phyloP scores from a whole-genome alignment of 2,797 vertebrate genomes.

The Silurus lanzhouensis region DNA sequence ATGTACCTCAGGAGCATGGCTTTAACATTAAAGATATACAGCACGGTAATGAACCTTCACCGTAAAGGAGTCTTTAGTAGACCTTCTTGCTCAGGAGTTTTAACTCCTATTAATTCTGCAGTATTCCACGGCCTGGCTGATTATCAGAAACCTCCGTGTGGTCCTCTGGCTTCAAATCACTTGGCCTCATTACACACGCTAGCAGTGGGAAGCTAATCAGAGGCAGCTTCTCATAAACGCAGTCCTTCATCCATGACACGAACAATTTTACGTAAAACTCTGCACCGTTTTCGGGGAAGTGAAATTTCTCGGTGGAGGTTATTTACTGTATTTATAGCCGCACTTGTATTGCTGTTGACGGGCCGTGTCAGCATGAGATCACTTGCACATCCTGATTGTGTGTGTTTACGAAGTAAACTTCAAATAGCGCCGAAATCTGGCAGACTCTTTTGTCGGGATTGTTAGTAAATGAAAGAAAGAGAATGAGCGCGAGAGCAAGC shows the following conservation, averaged over 20 bases:
- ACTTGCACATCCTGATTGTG: neutral
- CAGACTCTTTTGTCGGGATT: conserved; percentile 21
- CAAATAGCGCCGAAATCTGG: conserved; percentile 21
- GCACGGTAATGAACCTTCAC: neutral
- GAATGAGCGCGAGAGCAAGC: conserved; percentile 49
- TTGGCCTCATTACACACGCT: conserved; percentile 33
- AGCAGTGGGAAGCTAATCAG: neutral
- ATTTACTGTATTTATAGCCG: conserved; percentile 8
- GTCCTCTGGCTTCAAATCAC: conserved; percentile 23
- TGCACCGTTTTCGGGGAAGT: neutral
- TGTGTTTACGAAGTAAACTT: conserved; percentile 32
- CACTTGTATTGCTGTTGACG: neutral
- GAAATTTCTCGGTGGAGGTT: neutral
- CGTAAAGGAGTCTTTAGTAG: neutral
- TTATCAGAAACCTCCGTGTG: conserved; percentile 28
- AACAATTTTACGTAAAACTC: neutral
- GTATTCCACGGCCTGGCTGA: neutral
- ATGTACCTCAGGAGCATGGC: neutral
- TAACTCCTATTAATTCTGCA: conserved; percentile 19
- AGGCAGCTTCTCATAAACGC: conserved; percentile 16
- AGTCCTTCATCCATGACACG: neutral
- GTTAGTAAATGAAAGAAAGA: conserved; percentile 47
- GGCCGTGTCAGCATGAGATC: neutral
- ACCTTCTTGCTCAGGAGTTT: conserved; percentile 3
- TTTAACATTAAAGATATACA: neutral